Evolutionary conservation across 2,888 invertebrate genomes (phyloP).

Genomic region (Cryptocephalus moraei): DNA sequence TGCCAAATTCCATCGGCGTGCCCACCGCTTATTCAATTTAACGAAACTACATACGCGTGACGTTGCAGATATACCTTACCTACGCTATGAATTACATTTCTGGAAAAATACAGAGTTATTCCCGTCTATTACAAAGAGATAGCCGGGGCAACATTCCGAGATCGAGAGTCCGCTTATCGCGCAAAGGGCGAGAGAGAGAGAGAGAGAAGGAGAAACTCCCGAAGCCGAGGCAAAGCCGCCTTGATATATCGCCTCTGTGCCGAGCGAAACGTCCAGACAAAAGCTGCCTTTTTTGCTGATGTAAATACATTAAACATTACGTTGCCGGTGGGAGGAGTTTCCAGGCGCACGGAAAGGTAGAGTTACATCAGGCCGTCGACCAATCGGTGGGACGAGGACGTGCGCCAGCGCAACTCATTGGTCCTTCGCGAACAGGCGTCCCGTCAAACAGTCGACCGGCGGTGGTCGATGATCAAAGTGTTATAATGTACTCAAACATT

Average conservation of each 20-base stretch:
- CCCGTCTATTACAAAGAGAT: no score
- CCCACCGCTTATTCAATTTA: no score
- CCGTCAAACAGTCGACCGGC: no score
- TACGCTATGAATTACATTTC: no score
- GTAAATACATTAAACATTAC: slow-evolving; percentile 37
- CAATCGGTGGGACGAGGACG: slow-evolving; percentile 16
- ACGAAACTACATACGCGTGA: no score
- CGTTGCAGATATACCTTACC: no score
- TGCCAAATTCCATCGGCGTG: no score
- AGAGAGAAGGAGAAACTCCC: background rate
- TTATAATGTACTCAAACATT: no score
- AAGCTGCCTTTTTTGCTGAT: slow-evolving; percentile 30
- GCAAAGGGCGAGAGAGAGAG: background rate
- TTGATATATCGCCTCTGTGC: slow-evolving; percentile 26
- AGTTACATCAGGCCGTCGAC: slow-evolving; percentile 19
- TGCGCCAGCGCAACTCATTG: background rate
- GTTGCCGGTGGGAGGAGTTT: slow-evolving; percentile 28
- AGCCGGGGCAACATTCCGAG: no score
- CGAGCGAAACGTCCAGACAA: slow-evolving; percentile 28
- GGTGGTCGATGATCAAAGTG: no score
- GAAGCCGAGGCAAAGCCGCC: slow-evolving; percentile 10
- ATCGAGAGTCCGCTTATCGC: background rate
- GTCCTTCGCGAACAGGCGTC: background rate
- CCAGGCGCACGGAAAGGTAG: slow-evolving; percentile 25
- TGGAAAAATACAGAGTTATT: no score